These are phyloP conservation scores for Acronicta leporina DNA, from an alignment of 2,888 invertebrate species.

Conservation along the genomic window DNA sequence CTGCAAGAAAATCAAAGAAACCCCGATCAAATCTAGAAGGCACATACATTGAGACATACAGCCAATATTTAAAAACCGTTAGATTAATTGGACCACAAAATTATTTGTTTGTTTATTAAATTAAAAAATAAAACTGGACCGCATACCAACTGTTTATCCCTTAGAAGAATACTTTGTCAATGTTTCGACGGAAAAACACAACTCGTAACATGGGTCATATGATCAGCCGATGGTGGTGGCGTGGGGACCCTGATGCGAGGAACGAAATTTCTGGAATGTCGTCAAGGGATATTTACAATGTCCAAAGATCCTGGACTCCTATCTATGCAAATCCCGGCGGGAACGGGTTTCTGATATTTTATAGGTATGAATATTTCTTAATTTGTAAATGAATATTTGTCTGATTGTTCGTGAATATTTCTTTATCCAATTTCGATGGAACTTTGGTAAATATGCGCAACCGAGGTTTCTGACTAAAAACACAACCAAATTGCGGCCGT, in stretches of 20 bases:
- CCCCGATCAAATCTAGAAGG: background rate
- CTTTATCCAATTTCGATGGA: too few species aligned
- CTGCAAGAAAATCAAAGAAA: background rate
- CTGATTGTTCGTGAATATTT: too few species aligned
- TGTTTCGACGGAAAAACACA: background rate
- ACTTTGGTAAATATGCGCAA: too few species aligned
- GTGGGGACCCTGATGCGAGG: slow-evolving; percentile 65
- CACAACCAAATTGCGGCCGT: too few species aligned
- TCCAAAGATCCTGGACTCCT: slow-evolving; percentile 63
- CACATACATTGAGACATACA: background rate
- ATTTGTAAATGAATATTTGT: background rate
- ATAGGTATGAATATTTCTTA: slow-evolving; percentile 54
- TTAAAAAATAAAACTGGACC: slow-evolving; percentile 6
- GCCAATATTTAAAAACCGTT: background rate
- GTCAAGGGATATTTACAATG: slow-evolving; percentile 62
- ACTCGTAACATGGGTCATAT: slow-evolving; percentile 55
- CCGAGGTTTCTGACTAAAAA: too few species aligned
- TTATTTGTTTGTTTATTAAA: background rate
- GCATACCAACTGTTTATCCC: slow-evolving; percentile 8
- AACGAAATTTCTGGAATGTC: slow-evolving; percentile 65
- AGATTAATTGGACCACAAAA: background rate
- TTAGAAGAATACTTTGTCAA: slow-evolving; percentile 9
- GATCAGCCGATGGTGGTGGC: slow-evolving; percentile 63
- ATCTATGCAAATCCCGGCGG: slow-evolving; percentile 58
- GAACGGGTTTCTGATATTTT: slow-evolving; percentile 66